A percentile compares a stretch with the other conserved stretches of the same genome.
Conservation (phyloP, 2,888 invertebrate genomes). For the Zaprionus lineosus region DNA sequence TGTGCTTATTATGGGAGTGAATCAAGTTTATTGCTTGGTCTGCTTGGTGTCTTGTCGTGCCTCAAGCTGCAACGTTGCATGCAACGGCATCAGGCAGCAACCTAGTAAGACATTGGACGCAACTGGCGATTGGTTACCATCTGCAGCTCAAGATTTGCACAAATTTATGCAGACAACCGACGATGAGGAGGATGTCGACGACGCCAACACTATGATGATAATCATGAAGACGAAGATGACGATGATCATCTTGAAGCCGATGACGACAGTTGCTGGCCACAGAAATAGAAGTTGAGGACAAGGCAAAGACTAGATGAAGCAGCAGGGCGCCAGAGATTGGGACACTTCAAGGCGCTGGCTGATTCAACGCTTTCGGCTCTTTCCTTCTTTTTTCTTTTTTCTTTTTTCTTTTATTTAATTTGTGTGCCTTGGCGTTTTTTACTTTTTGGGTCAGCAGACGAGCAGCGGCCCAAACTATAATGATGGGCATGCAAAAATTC, state of each 20-base stretch:
- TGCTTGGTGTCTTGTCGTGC: conserved; percentile 47
- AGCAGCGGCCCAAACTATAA: conserved; percentile 13
- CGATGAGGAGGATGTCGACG: too few relatives aligned
- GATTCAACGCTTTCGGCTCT: too few relatives aligned
- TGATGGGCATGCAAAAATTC: conserved; percentile 42
- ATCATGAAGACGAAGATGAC: conserved; percentile 4
- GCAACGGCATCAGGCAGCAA: conserved; percentile 17
- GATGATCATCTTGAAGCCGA: conserved; percentile 22
- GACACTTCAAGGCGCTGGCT: conserved; percentile 66
- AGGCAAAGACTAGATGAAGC: neutral
- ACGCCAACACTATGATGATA: neutral
- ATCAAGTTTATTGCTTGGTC: conserved; percentile 69
- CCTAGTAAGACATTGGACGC: conserved; percentile 38
- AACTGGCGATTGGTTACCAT: conserved; percentile 25
- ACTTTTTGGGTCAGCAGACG: conserved; percentile 61
- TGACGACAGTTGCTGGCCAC: conserved; percentile 52
- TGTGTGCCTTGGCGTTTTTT: conserved; percentile 60
- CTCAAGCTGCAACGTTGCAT: conserved; percentile 45
- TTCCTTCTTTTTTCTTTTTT: too few relatives aligned
- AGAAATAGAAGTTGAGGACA: conserved; percentile 58
- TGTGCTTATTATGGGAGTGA: conserved; percentile 45
- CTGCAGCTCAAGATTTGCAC: conserved; percentile 52
- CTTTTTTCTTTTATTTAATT: conserved; percentile 74
- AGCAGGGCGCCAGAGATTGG: conserved; percentile 30
- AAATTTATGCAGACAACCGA: conserved; percentile 58